Conservation (phyloP, 2,113 vertebrate species). For the Chlorodrepanis virens region DNA sequence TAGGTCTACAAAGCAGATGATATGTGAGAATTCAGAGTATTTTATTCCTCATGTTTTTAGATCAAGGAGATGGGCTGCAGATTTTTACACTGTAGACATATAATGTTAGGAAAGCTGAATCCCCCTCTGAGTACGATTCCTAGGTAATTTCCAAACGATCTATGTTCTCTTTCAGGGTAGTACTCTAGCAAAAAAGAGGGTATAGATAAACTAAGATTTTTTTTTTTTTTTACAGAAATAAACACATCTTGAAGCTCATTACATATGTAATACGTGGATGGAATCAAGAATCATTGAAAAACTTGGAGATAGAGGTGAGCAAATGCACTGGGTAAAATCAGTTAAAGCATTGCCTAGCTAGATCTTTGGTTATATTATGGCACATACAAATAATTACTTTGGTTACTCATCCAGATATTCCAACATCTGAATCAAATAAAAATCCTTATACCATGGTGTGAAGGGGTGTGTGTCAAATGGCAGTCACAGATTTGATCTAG, state of each 20-base stretch:
- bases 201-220: not conserved
- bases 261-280: rapidly evolving
- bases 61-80: not conserved
- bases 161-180: not conserved
- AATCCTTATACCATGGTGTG: not conserved
- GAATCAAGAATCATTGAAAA: not conserved
- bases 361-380: not conserved
- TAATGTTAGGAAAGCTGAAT: not conserved
- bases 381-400: not conserved
- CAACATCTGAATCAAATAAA: not conserved
- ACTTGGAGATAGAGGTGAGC: not conserved
- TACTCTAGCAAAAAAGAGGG: not conserved
- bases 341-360: not conserved
- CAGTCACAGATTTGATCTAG: not conserved
- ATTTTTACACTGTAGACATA: not conserved
- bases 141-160: not conserved
- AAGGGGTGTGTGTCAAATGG: rapidly evolving
- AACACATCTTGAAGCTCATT: not conserved
- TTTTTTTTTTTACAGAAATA: not conserved
- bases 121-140: not conserved
- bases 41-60: not conserved
- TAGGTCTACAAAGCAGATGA: not conserved
- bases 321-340: not conserved
- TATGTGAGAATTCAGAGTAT: not conserved
- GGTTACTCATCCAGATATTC: not conserved